Base-by-base conservation (phyloP, 1,140 invertebrate genomes). In the Mamestra configurata region DNA sequence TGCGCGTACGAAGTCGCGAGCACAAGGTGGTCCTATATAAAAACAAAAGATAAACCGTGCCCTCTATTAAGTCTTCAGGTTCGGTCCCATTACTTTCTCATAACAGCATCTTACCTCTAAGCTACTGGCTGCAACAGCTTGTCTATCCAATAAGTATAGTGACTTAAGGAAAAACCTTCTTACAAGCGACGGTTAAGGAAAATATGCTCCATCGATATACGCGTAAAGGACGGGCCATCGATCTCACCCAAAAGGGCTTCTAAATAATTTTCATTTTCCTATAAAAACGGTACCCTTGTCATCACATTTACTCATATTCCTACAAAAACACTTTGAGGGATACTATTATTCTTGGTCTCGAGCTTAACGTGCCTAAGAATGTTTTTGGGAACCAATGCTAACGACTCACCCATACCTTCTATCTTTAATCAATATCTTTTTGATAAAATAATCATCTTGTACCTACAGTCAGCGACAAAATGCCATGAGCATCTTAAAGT, bases 261-360 rank as follows among this genome's bases (percentile, higher is more conserved):
- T 49, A 24, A 66, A 66, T 66, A 37, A 40, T 66, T 40, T 66
- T 66, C 61, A 66, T 40, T 66, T 66, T 66, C 35, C 11, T 20
- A 66, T 10, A 66, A 66, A 66, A 66, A 66, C 35, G 18, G 61
- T 35, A 40, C 31, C 61, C 18, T 40, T 40, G 61, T 66, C 61
- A 66, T 37, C 35, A 40, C 61, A 66, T 35, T 66, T 40, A 66
- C 61, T 66, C 61, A 66, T 66, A 66, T 66, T 35, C 35, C 35
- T 40, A 66, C 18, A 40, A 66, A 64, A 66, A 66, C 61, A 66
- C 61, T 66, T 59, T 1, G 22, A 40, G 35, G 20, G 35, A 66
- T 66, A n/a, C n/a, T n/a, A 66, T 66, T 66, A 66, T 66, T 66
- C 35, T 37, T 66, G 35, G 35, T 13, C n/a, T 66, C 35, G 35